A percentile compares a stretch with the other conserved stretches of the same genome.
phyloP scores from a whole-genome alignment of 2,797 vertebrate species.

The Pseudochirops corinnae region DNA sequence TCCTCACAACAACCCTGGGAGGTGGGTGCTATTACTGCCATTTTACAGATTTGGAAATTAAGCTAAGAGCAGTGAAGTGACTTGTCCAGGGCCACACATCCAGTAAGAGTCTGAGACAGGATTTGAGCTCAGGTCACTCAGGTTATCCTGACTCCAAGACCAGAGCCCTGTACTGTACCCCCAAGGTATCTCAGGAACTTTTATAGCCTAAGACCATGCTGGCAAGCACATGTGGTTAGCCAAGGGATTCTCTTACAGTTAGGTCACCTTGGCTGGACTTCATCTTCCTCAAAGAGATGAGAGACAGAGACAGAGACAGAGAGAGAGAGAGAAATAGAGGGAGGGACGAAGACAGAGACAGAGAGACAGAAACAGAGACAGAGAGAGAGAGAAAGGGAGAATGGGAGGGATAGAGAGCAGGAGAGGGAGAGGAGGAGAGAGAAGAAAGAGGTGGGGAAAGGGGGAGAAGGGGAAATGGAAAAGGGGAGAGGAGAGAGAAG shows the following conservation, averaged over 20 bases:
- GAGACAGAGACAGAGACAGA: too few species aligned
- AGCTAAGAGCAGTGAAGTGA: too few species aligned
- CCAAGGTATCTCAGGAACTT: neutral
- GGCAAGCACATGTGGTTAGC: neutral
- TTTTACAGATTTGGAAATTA: neutral
- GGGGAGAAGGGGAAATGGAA: neutral
- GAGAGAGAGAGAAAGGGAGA: too few species aligned
- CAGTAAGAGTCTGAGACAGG: neutral
- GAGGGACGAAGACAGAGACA: neutral
- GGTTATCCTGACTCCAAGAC: neutral
- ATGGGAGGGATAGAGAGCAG: too few species aligned
- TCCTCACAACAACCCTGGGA: neutral
- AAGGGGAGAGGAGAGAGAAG: too few species aligned
- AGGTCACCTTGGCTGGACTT: neutral
- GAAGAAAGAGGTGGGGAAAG: too few species aligned
- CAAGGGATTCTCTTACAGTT: neutral
- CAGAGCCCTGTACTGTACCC: neutral
- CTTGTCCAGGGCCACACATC: neutral
- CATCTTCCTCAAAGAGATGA: too few species aligned
- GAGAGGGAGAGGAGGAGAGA: neutral
- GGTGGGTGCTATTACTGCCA: neutral
- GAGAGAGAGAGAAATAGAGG: accelerated
- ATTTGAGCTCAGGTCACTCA: neutral
- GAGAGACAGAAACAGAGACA: neutral
- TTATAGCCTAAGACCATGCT: neutral